Evolutionary conservation across 2,888 invertebrate genomes (phyloP).

Genomic region (Teinopalpus imperialis): DNA sequence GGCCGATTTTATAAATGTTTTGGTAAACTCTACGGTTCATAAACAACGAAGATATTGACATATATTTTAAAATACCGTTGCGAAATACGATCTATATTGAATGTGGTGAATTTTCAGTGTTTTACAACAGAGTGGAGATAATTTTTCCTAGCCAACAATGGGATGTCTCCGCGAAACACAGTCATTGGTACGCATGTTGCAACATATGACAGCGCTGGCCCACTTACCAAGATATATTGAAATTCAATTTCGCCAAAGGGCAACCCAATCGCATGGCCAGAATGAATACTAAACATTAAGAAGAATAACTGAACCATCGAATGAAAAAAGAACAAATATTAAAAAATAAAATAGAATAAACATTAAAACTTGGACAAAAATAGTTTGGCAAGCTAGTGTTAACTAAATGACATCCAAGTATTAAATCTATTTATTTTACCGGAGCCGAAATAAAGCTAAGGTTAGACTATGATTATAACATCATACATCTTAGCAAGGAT

Average conservation of each 20-base stretch:
- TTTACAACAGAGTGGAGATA: constrained; percentile 26
- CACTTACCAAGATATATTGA: constrained; percentile 74
- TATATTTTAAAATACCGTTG: constrained; percentile 18
- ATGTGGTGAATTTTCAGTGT: constrained; percentile 26
- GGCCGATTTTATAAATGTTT: constrained; percentile 10
- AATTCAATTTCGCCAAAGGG: constrained; percentile 77
- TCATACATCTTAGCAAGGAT: no score
- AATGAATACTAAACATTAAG: constrained; percentile 44
- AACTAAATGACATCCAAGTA: no score
- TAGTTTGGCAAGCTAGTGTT: no score
- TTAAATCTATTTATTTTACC: no score
- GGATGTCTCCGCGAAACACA: constrained; percentile 56
- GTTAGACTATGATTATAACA: no score
- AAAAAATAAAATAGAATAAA: no score
- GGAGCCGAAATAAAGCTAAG: no score
- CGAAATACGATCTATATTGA: constrained; percentile 20
- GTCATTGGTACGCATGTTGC: constrained; percentile 65
- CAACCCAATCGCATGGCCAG: constrained; percentile 53
- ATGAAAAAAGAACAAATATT: no score
- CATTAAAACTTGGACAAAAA: no score
- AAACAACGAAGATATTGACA: constrained; percentile 16
- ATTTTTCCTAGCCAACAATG: constrained; percentile 36
- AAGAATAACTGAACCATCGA: constrained; percentile 5
- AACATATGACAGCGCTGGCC: constrained; percentile 61
- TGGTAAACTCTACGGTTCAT: not conserved